Base-by-base conservation (phyloP, 2,113 vertebrate species). In the Aix galericulata region DNA sequence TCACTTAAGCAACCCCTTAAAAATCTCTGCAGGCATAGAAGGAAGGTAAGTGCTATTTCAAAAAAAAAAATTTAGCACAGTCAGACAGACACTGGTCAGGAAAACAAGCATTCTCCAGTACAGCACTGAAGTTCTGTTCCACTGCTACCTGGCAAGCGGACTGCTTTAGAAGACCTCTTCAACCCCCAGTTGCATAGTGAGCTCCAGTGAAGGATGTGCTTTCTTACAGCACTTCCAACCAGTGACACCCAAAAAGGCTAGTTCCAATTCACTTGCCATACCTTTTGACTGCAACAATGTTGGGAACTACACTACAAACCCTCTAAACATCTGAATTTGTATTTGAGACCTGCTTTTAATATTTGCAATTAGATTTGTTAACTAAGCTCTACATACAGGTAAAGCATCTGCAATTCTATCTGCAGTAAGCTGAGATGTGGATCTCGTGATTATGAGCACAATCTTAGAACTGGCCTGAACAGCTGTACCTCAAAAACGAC, bases 41-140 rank as follows among this genome's bases (percentile, higher is more conserved):
- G 1, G 12, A 4, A 2, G 74, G 27, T 9, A 2, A 5, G 1
- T 1, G 4, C 26, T 6, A n/a, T 3, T 20, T 20, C 38, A 36
- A 8, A 7, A 29, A 8, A 7, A 27, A 16, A 27, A 27, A n/a
- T 4, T 11, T 4, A 20, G 2, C 4, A 8, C 2, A 52, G 6
- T 2, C 64, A 9, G 4, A 6, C 4, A 44, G 13, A 16, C 6
- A 23, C 0, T 7, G 1, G 6, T 10, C 48, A 71, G 11, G 4
- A 76, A 42, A 3, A 31, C 25, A 2, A 7, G 4, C 21, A 1
- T 26, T 59, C 15, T 31, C 36, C n/a, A 42, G 8, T 32, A 3
- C 18, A 18, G n/a, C 1, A 18, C 0, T 1, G 0, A 16, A 11
- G 8, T 6, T 32, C 6, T 20, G 1, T 2, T 5, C 29, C 29